phyloP scores from a whole-genome alignment of 2,888 invertebrate genomes.

The Tetragnatha montana region DNA sequence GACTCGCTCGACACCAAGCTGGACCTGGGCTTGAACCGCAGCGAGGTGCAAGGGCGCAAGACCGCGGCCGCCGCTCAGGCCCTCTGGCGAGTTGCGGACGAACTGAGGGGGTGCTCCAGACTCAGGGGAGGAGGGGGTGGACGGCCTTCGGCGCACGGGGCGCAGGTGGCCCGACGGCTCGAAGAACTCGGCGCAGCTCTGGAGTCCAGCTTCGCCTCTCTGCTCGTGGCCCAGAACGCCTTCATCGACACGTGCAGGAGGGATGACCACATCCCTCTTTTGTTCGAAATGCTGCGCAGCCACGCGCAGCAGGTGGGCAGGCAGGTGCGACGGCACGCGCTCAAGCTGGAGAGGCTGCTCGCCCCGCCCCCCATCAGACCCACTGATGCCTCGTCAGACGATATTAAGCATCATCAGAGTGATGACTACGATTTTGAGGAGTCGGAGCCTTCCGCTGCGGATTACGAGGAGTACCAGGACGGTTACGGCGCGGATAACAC shows the following conservation, averaged over 20 bases:
- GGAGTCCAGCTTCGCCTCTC: slow-evolving; percentile 74
- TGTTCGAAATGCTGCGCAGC: background rate
- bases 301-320: slow-evolving; percentile 81
- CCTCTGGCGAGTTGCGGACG: slow-evolving; percentile 80
- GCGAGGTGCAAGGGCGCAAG: slow-evolving; percentile 75
- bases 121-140: slow-evolving; percentile 79
- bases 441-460: too few species aligned
- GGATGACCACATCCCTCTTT: too few species aligned
- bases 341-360: slow-evolving; percentile 50
- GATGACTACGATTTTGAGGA: too few species aligned
- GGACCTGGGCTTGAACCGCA: background rate
- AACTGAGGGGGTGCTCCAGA: slow-evolving; percentile 77
- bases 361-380: background rate
- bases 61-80: slow-evolving; percentile 82
- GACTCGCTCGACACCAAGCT: background rate
- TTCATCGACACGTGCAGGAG: slow-evolving; percentile 82
- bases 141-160: slow-evolving; percentile 72
- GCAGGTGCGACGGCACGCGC: slow-evolving; percentile 45
- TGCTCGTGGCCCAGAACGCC: slow-evolving; percentile 81
- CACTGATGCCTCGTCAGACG: too few species aligned
- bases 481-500: too few species aligned
- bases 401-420: too few species aligned
- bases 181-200: slow-evolving; percentile 71
- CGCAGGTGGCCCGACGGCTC: slow-evolving; percentile 70
- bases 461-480: too few species aligned